Percentiles rank a stretch among this genome's conserved stretches.
Conservation (phyloP, 2,888 invertebrate species). For the Scelioninae gen. 1 region DNA sequence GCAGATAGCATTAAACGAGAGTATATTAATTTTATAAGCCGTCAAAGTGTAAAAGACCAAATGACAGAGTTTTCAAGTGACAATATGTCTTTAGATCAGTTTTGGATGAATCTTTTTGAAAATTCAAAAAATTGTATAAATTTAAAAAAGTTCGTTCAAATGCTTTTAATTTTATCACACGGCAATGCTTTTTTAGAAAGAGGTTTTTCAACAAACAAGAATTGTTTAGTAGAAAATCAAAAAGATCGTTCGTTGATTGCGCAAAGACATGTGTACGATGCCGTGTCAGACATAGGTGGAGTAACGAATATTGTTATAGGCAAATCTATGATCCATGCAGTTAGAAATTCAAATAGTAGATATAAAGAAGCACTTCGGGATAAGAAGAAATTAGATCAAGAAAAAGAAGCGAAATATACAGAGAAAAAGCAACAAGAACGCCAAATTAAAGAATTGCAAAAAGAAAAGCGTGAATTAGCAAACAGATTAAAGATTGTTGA, state of each 20-base stretch:
- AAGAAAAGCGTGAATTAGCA: slow-evolving; percentile 21
- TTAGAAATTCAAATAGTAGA: slow-evolving; percentile 11
- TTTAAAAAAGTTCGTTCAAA: slow-evolving; percentile 14
- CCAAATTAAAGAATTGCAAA: slow-evolving; percentile 10
- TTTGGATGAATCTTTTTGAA: slow-evolving; percentile 20
- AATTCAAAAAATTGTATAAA: neutral
- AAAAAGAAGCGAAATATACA: slow-evolving; percentile 4
- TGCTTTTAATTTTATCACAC: slow-evolving; percentile 14
- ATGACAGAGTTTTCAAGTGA: slow-evolving; percentile 10
- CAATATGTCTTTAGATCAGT: slow-evolving; percentile 8
- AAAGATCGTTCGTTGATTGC: slow-evolving; percentile 17
- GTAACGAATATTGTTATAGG: slow-evolving; percentile 1
- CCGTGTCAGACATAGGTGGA: slow-evolving; percentile 18
- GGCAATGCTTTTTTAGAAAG: slow-evolving; percentile 27
- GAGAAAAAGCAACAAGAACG: slow-evolving; percentile 17
- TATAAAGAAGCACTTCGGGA: slow-evolving; percentile 25
- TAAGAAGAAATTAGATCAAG: slow-evolving; percentile 18
- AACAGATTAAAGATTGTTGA: slow-evolving; percentile 18
- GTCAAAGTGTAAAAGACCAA: slow-evolving; percentile 3
- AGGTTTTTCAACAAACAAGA: slow-evolving; percentile 29
- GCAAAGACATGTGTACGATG: slow-evolving; percentile 19
- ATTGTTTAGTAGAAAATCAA: slow-evolving; percentile 21
- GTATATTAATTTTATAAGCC: neutral
- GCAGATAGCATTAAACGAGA: slow-evolving; percentile 10
- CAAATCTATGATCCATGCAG: slow-evolving; percentile 19